A percentile compares a stretch with the other conserved stretches of the same genome.
Evolutionary conservation across 2,113 vertebrate species (phyloP).

Genomic region (Psittacara wagleri): DNA sequence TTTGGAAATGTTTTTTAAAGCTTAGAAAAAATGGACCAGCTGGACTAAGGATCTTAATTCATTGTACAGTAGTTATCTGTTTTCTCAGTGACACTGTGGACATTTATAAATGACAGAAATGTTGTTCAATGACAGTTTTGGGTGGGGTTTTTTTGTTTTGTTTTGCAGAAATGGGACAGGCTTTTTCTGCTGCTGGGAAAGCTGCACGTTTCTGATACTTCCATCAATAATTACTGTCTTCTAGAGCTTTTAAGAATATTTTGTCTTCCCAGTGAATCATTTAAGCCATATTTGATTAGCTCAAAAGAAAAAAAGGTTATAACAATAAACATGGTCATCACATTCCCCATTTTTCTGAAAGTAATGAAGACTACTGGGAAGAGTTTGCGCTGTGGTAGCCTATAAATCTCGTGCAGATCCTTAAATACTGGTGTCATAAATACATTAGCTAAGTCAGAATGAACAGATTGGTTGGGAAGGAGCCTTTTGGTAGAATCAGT

Average conservation of each 20-base stretch:
- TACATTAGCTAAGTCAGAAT: neutral
- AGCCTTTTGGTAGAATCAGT: neutral
- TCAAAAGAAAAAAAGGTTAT: neutral
- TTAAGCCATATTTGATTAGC: slow-evolving; percentile 32
- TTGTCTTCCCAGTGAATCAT: slow-evolving; percentile 12
- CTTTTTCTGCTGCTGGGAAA: neutral
- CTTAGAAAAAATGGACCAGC: slow-evolving; percentile 9
- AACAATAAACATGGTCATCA: slow-evolving; percentile 35
- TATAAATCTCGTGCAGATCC: slow-evolving; percentile 24
- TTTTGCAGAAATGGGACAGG: neutral
- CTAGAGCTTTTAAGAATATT: slow-evolving; percentile 13
- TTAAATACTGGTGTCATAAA: neutral
- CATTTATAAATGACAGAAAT: slow-evolving; percentile 29
- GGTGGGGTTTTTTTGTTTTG: neutral
- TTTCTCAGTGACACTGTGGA: neutral
- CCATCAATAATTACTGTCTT: neutral
- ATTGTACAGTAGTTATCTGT: slow-evolving; percentile 26
- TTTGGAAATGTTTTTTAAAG: slow-evolving; percentile 41
- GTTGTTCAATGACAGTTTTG: neutral
- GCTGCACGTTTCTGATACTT: slow-evolving; percentile 6
- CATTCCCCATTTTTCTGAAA: slow-evolving; percentile 49
- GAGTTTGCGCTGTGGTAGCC: neutral
- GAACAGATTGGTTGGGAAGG: neutral
- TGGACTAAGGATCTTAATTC: slow-evolving; percentile 11
- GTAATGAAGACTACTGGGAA: slow-evolving; percentile 15